Evolutionary conservation across 64 coral and sea anemone genomes (phyloP), one percentile per base, ranked within the genome.

Genomic region (Cladopsammia gracilis): DNA sequence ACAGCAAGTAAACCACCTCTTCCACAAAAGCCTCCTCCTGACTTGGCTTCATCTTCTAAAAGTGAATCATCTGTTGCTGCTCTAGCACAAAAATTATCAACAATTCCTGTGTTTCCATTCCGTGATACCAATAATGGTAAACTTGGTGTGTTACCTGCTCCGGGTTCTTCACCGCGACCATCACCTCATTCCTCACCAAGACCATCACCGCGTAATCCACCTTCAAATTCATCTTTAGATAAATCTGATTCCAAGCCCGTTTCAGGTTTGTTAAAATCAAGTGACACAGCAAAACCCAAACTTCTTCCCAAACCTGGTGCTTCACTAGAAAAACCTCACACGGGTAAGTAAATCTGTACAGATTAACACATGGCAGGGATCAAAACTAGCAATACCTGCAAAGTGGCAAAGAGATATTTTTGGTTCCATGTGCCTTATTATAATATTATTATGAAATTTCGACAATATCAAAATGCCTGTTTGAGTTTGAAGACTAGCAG

Each of bases 71-170:
- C 80, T 67, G 80, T 84, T 4, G 80, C 80, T 67, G 80, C 62
- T 50, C 61, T 84, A 49, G 80, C 80, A 23, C 80, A 67, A 22
- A 84, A 84, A 11, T 67, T 84, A 67, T 84, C 80, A 84, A 84
- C 80, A 22, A 68, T 68, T 2, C 43, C 80, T 49, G 80, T 49
- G 19, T 84, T 84, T 62, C 80, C 60, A 49, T 84, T 84, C 44
- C 61, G 43, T 3, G 80, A 84, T 48, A 45, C 8, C 20, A 82
- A 25, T 42, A 62, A 10, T 45, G 58, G 78, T 42, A 82, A 62
- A 82, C 15, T 16, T 6, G 58, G 78, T 62, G 5, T 47, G 47
- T 64, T 64, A 64, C 58, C 78, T 60, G 45, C 78, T 11, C 78
- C 54, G 8, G 80, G 60, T 66, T 47, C 58, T 49, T 84, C 80